Evolutionary conservation across 2,888 invertebrate species (phyloP), one percentile per base, ranked within the genome.

Genomic region (Elgonia sp.): DNA sequence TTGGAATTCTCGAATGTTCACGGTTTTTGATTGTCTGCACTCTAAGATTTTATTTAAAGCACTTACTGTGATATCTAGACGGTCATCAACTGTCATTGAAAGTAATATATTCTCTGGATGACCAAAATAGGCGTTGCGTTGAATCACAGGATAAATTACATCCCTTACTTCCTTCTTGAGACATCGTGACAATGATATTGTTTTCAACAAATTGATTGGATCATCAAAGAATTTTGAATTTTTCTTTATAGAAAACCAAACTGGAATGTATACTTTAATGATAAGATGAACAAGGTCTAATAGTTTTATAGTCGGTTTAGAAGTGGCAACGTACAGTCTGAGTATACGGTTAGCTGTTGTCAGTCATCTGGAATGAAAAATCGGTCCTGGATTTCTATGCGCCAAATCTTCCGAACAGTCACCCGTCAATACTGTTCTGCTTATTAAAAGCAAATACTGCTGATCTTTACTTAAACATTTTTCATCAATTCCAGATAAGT

Each of bases 81-180:
- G 18, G 10, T 75, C 86, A 46, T 86, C 81, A 2, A 65, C 60
- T 9, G 70, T 73, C 82, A 86, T 86, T 1, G 76, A 65, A 12
- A 82, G 40, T 14, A 85, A 18, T 6, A 88, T 20, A 65, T 82
- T 77, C 77, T 82, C 88, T 6, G 75, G 29, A 29, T 85, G 73
- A n/a, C 53, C 79, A 63, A 83, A 86, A 55, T 75, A 86, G 12
- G 37, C 69, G 46, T 88, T 86, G 39, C 82, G 46, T 63, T 86
- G 62, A 16, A 88, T 88, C 29, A 83, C 86, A 50, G 86, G 73
- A 60, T 69, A 42, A 40, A 84, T 46, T 0, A 79, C 63, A 69
- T 90, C 87, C 80, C 90, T 90, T 0, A 77, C 55, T 18, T 60
- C 40, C 18, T 69, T 14, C 4, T 70, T 42, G 53, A 84, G 69